Percentiles rank a stretch among this genome's conserved stretches.
Conservation (phyloP, 2,113 vertebrate genomes). For the Pleuronectes platessa region DNA sequence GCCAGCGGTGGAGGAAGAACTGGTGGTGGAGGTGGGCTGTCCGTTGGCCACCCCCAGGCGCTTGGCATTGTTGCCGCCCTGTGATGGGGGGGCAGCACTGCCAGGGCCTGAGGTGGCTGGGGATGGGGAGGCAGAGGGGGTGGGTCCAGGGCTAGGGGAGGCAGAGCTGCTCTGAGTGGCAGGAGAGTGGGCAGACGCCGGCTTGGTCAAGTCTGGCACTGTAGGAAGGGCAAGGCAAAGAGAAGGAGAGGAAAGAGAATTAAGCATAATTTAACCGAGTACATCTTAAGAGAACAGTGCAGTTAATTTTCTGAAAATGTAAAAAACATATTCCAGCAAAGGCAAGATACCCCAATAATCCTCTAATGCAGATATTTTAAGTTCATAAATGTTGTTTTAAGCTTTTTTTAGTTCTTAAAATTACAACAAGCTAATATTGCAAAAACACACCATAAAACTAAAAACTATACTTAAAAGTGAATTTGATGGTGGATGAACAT, state of each 20-base stretch:
- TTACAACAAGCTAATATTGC: too few species aligned
- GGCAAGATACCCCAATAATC: background rate
- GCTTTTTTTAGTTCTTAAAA: too few species aligned
- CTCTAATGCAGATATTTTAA: background rate
- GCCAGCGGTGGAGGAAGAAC: constrained; percentile 74
- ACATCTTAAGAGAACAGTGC: background rate
- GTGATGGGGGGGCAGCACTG: constrained; percentile 94
- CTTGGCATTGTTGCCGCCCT: constrained; percentile 99
- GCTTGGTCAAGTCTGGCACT: constrained; percentile 99
- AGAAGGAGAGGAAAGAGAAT: background rate
- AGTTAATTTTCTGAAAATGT: background rate
- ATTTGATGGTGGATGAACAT: background rate
- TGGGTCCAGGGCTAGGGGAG: constrained; percentile 98
- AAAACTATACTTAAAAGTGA: background rate
- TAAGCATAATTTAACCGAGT: background rate
- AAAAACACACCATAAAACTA: background rate
- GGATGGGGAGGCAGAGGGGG: constrained; percentile 90
- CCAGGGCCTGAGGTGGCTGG: constrained; percentile 89
- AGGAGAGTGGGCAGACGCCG: constrained; percentile 90
- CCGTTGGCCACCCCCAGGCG: constrained; percentile 99
- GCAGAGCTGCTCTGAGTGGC: constrained; percentile 88
- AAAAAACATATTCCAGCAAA: background rate
- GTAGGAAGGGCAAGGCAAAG: constrained; percentile 40
- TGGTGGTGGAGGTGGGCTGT: constrained; percentile 89
- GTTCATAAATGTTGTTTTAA: background rate